Conservation (phyloP, 92 coral and sea anemone species). For the Zoanthus sansibaricus region DNA sequence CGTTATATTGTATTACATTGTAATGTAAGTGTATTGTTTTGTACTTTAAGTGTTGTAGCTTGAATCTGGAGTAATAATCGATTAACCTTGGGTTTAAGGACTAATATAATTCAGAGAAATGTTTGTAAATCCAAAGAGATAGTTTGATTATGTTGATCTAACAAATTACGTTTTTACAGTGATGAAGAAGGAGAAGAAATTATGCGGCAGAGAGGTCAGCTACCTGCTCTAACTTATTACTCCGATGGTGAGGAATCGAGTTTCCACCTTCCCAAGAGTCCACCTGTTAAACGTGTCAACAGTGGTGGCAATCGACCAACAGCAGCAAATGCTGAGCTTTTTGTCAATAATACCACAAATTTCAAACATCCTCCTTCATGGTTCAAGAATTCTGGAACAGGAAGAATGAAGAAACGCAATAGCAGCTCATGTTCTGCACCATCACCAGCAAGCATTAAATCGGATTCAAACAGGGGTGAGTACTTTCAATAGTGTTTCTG, state of each 20-base stretch:
- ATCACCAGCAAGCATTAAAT: constrained; percentile 29
- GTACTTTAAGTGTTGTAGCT: too few species aligned
- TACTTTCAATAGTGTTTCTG: neutral
- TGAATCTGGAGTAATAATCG: too few species aligned
- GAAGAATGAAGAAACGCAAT: constrained; percentile 52
- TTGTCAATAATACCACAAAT: constrained; percentile 52
- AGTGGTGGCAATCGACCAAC: constrained; percentile 58
- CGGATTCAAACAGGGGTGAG: constrained; percentile 43
- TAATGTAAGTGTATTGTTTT: too few species aligned
- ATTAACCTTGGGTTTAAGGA: too few species aligned
- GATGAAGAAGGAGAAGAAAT: constrained; percentile 99
- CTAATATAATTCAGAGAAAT: too few species aligned
- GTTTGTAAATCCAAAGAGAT: too few species aligned
- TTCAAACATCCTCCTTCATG: constrained; percentile 75
- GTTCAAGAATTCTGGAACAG: constrained; percentile 58
- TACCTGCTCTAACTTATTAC: constrained; percentile 76
- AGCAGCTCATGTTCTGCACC: constrained; percentile 32
- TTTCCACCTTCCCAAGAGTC: constrained; percentile 53
- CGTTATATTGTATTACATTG: too few species aligned
- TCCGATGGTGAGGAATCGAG: constrained; percentile 62
- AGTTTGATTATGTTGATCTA: neutral
- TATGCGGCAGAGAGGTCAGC: constrained; percentile 83
- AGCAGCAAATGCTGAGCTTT: constrained; percentile 48
- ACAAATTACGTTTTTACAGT: constrained; percentile 48
- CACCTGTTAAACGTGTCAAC: constrained; percentile 36